phyloP scores from a whole-genome alignment of 2,888 invertebrate species.

The Heliconius erato region DNA sequence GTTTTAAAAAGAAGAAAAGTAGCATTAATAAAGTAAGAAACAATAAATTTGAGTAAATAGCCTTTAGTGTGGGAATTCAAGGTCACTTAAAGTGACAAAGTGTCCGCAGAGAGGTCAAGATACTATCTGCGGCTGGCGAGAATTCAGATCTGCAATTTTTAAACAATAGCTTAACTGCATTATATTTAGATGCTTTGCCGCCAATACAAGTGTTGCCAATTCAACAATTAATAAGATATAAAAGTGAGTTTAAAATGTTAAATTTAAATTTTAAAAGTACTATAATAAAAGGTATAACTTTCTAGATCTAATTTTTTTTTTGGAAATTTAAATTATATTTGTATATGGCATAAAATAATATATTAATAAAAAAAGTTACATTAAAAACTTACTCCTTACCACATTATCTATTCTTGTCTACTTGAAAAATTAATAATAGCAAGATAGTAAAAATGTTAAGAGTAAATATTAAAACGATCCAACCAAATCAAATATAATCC shows the following conservation, averaged over 20 bases:
- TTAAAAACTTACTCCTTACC: no score
- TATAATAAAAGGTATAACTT: no score
- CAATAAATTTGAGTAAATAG: neutral
- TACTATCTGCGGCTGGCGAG: conserved; percentile 51
- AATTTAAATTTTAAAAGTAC: no score
- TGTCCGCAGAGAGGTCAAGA: conserved; percentile 54
- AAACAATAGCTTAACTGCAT: conserved; percentile 13
- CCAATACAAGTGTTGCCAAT: neutral
- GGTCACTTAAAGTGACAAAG: conserved; percentile 49
- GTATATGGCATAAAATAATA: no score
- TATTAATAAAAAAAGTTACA: no score
- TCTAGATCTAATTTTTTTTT: no score
- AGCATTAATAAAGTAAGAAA: neutral
- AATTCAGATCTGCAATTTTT: conserved; percentile 44
- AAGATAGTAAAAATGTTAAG: no score
- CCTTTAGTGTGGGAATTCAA: conserved; percentile 43
- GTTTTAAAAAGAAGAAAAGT: neutral
- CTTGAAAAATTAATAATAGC: no score
- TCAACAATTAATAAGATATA: neutral
- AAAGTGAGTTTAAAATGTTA: no score
- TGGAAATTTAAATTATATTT: no score
- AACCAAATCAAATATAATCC: neutral
- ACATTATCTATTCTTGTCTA: no score
- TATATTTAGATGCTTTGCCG: neutral
- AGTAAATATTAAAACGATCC: neutral